Percentiles rank a stretch among this genome's conserved stretches.
These are phyloP conservation scores for Oegoconia quadripuncta DNA, from an alignment of 2,888 invertebrate genomes.

Conservation along the genomic window DNA sequence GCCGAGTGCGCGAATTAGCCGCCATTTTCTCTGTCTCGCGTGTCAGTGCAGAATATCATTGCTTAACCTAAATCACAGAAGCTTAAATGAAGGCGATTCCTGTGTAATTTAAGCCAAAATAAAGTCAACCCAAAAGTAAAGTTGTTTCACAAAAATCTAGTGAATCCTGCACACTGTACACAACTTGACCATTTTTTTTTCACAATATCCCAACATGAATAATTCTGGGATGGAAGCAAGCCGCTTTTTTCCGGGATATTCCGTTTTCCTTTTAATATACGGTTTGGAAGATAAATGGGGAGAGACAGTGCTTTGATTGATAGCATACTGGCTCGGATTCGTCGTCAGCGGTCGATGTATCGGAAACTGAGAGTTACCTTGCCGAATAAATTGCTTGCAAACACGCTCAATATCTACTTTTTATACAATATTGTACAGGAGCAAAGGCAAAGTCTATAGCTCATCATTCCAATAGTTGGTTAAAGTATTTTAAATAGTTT, in stretches of 20 bases:
- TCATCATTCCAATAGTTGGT: too few species aligned
- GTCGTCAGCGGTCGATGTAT: constrained; percentile 23
- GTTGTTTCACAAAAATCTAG: too few species aligned
- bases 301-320: constrained; percentile 68
- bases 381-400: background rate
- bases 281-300: constrained; percentile 63
- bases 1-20: too few species aligned
- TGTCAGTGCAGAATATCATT: too few species aligned
- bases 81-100: too few species aligned
- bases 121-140: too few species aligned
- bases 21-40: too few species aligned
- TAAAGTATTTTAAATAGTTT: too few species aligned
- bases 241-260: constrained; percentile 28
- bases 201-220: constrained; percentile 40
- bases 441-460: too few species aligned
- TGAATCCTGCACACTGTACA: background rate
- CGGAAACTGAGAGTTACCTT: constrained; percentile 15
- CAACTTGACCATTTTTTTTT: constrained; percentile 11
- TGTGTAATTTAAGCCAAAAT: too few species aligned
- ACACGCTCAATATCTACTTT: too few species aligned
- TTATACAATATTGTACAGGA: too few species aligned
- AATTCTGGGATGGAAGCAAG: constrained; percentile 35
- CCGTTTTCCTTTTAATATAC: constrained; percentile 63
- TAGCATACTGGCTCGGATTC: constrained; percentile 51
- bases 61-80: background rate